phyloP scores from a whole-genome alignment of 2,797 vertebrate species.

The Lacerta viridis region DNA sequence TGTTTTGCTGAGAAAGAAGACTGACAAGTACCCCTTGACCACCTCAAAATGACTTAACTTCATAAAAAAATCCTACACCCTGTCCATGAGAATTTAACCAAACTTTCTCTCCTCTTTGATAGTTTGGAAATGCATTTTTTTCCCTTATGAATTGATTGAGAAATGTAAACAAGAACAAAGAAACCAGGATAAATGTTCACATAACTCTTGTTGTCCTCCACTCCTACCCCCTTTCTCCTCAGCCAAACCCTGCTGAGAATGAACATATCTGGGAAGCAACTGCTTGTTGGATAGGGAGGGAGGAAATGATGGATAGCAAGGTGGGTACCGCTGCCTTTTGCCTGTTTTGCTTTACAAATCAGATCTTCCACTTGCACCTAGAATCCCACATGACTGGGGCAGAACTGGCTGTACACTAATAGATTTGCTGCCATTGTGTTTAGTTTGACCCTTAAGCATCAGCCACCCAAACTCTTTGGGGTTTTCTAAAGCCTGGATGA shows the following conservation, averaged over 20 bases:
- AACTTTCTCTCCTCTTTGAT: too few species aligned
- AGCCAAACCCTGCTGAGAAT: background rate
- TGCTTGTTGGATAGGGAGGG: background rate
- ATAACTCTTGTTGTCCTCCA: background rate
- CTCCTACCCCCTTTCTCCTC: background rate
- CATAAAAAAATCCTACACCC: too few species aligned
- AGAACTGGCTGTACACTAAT: background rate
- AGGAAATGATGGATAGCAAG: background rate
- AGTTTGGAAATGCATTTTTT: too few species aligned
- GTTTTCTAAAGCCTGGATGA: constrained; percentile 23
- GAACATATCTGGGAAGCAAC: background rate
- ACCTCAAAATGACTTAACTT: too few species aligned
- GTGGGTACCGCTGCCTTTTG: background rate
- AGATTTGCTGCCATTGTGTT: background rate
- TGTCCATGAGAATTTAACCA: too few species aligned
- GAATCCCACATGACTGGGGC: background rate
- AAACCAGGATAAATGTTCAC: too few species aligned
- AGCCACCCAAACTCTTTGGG: background rate
- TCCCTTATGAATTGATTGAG: too few species aligned
- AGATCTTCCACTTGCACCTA: background rate
- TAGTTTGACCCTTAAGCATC: background rate
- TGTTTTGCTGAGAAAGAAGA: too few species aligned
- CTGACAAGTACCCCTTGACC: too few species aligned
- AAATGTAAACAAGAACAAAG: too few species aligned
- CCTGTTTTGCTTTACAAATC: background rate